Evolutionary conservation across 2,888 invertebrate species (phyloP), one percentile per base, ranked within the genome.

Genomic region (Terebella lapidaria): DNA sequence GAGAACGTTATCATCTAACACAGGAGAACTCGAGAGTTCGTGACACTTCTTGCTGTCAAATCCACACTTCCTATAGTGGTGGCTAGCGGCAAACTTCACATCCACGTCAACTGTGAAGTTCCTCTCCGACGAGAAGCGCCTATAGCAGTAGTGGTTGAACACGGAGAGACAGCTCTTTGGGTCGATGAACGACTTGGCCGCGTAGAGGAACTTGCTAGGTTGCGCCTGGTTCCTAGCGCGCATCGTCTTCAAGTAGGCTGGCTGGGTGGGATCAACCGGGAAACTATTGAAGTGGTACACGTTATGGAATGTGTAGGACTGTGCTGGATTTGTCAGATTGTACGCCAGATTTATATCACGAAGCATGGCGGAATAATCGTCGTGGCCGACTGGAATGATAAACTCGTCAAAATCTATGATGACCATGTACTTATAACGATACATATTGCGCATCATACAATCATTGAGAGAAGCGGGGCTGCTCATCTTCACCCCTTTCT

Each of bases 101-200:
- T 46, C 42, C 2, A 59, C 58, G 46, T 62, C 62, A 15, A 60
- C 26, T 5, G 59, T 56, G 29, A 42, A 52, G 4, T n/a, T 27
- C 35, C 35, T 58, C 18, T 22, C 25, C 5, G 27, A 30, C 2
- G 57, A 54, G 29, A 58, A 54, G 30, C 62, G 59, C 15, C 30
- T 42, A n/a, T 49, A 59, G 52, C 67, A 67, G 53, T 67, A 67
- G 42, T 67, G 67, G 29, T 67, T 67, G 56, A 67, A 67, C 20
- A 66, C 60, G 18, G 61, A 62, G 3, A 64, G 30, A 35, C 67
- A 67, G 10, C 30, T 28, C 1, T 28, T 27, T 0, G 67, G 67
- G 27, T 61, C 59, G 1, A 67, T 35, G n/a, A 60, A 57, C 2
- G 63, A 60, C 30, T 63, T 63, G 1, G 61, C 53, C n/a, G 45